A percentile compares a stretch with the other conserved stretches of the same genome.
Conservation (phyloP, 1,140 invertebrate genomes). For the Papilio xuthus region DNA sequence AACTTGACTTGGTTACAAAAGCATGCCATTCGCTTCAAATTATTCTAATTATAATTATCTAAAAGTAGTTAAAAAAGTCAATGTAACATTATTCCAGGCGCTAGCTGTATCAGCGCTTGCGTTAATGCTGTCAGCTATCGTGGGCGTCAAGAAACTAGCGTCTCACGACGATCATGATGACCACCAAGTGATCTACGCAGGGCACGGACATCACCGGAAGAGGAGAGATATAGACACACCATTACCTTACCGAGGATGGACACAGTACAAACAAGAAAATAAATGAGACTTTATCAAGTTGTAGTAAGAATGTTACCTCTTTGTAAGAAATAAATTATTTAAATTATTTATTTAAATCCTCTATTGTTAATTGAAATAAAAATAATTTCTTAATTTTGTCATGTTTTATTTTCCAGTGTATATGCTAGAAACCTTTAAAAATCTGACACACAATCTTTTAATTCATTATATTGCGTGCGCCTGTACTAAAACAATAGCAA, state of each 20-base stretch:
- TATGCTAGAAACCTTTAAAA: neutral
- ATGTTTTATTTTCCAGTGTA: neutral
- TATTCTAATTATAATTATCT: too few relatives aligned
- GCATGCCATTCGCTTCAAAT: too few relatives aligned
- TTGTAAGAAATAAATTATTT: slow-evolving; percentile 45
- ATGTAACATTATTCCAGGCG: slow-evolving; percentile 60
- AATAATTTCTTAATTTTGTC: neutral
- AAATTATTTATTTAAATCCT: slow-evolving; percentile 40
- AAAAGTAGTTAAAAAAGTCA: too few relatives aligned
- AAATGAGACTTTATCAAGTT: slow-evolving; percentile 37
- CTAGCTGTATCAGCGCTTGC: slow-evolving; percentile 86
- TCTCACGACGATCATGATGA: slow-evolving; percentile 85
- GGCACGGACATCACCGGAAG: slow-evolving; percentile 83
- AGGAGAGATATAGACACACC: slow-evolving; percentile 74
- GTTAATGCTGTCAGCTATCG: slow-evolving; percentile 86
- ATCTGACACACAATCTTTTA: neutral
- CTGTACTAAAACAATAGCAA: neutral
- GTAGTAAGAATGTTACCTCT: slow-evolving; percentile 30
- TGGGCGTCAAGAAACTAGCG: slow-evolving; percentile 87
- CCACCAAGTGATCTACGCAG: slow-evolving; percentile 87
- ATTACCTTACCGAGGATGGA: slow-evolving; percentile 85
- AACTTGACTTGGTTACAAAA: too few relatives aligned
- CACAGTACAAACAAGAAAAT: slow-evolving; percentile 55
- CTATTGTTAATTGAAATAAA: slow-evolving; percentile 37
- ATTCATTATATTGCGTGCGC: neutral